Base-by-base conservation (phyloP, 2,113 vertebrate species). In the Gnathonemus longibarbis region DNA sequence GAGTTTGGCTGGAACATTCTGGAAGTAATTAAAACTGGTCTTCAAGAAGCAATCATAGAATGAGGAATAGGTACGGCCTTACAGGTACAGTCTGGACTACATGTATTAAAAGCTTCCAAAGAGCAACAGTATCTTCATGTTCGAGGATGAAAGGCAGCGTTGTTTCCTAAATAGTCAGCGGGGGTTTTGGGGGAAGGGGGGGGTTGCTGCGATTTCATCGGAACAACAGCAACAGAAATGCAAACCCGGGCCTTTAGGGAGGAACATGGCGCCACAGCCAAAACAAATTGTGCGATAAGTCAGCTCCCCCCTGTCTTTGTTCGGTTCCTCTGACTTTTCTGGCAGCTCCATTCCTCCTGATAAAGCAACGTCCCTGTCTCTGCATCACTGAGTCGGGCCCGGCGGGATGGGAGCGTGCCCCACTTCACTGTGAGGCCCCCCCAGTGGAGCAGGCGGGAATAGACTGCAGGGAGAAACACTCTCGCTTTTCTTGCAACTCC, bases 401-500 rank as follows among this genome's bases (percentile, higher is more conserved):
- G 9, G 45, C 21, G 24, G 27, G 27, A 11, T 5, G 24, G 46
- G 49, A n/a, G 0, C 45, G 6, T 24, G 17, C 6, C 56, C 77
- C 19, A n/a, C 6, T 39, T 31, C 31, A 56, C n/a, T 31, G 4
- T 35, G 6, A 17, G 85, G 19, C 8, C 15, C n/a, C 49, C 50
- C 27, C 27, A 21, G 31, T 53, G n/a, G 46, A 87, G 49, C 27
- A 31, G 49, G n/a, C 13, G 9, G 48, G 49, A 15, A n/a, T 5
- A 87, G 84, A 42, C 84, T 15, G 27, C 84, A 91, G 50, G 86
- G 84, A 89, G 80, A 42, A 89, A 87, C 88, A 74, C 56, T 84
- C 89, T 90, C 49, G 24, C 56, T 31, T 31, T 13, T 17, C 90
- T 90, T 84, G 91, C 70, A 90, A 84, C 92, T 52, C 80, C 90